Base-by-base conservation (phyloP, 2,113 vertebrate species). In the Pluvialis apricaria region DNA sequence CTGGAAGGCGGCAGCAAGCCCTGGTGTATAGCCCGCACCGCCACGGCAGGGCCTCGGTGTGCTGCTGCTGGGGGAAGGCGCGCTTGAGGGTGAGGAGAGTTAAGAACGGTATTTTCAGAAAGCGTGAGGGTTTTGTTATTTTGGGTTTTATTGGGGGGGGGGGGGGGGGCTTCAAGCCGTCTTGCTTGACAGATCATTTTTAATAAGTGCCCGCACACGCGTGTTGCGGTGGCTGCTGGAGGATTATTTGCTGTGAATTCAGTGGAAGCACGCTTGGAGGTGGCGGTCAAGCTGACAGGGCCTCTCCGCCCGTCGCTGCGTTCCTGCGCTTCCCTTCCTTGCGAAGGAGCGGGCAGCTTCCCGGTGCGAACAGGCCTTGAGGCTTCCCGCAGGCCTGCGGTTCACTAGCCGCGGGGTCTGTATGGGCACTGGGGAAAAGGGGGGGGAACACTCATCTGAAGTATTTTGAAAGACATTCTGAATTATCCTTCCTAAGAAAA, bases 11-110 rank as follows among this genome's bases (percentile, higher is more conserved):
- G n/a, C 28, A 28, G 61, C 82, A 13, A 6, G 32, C 24, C 40
- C 11, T 4, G 2, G 34, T 6, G 1, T 1, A 1, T 0, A 20
- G 71, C 34, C 45, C 2, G 6, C 61, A 3, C 1, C 13, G 29
- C 54, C 5, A 1, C 16, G 25, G 79, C 71, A 1, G 29, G 52
- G 51, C 57, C 71, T 9, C 0, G 18, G 32, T 0, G 32, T 1
- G 52, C 54, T 12, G 36, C 65, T 42, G n/a, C 45, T 1, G 31
- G 18, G 47, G n/a, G 9, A 7, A 9, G 5, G 5, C 9, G 19
- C 29, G 2, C 10, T 3, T 5, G 5, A 5, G 40, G n/a, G 15
- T 0, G 57, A 17, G 54, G 5, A 7, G 13, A 3, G 28, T 4
- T 6, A 7, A 9, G 28, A 19, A 11, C 6, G 7, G 25, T 38